Percentiles rank a stretch among this genome's conserved stretches.
phyloP scores from a whole-genome alignment of 2,113 vertebrate genomes.

The Hemiscyllium ocellatum region DNA sequence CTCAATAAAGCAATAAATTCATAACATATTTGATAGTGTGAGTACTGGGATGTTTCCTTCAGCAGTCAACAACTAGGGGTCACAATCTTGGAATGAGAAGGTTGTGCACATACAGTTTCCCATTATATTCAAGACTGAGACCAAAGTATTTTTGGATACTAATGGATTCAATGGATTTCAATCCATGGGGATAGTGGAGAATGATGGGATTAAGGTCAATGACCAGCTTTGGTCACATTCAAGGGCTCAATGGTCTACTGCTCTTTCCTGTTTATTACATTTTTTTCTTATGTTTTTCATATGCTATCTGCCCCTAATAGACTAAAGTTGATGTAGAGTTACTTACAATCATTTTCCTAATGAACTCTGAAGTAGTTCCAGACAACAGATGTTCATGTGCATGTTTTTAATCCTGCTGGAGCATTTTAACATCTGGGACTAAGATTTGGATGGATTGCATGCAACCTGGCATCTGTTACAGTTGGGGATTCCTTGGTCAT shows the following conservation, averaged over 20 bases:
- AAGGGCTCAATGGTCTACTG: background rate
- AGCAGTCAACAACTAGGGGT: background rate
- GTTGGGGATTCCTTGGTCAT: background rate
- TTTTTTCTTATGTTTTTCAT: background rate
- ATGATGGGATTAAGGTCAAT: no score
- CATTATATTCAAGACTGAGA: no score
- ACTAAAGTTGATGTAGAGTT: background rate
- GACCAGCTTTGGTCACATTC: no score
- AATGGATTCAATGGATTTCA: no score
- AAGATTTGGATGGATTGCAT: background rate
- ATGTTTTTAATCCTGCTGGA: constrained; percentile 16
- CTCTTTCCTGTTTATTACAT: background rate
- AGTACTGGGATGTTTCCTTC: background rate
- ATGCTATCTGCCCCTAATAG: background rate
- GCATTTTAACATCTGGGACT: background rate
- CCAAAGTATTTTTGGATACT: no score
- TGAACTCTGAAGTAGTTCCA: background rate
- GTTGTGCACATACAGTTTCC: no score
- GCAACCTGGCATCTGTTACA: background rate
- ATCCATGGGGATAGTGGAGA: no score
- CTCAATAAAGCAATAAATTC: background rate
- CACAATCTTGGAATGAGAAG: background rate
- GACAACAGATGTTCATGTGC: constrained; percentile 29
- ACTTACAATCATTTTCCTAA: background rate
- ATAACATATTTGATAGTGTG: background rate